phyloP scores from a whole-genome alignment of 35 echinoderm and acorn worm species.

The Apostichopus japonicus region DNA sequence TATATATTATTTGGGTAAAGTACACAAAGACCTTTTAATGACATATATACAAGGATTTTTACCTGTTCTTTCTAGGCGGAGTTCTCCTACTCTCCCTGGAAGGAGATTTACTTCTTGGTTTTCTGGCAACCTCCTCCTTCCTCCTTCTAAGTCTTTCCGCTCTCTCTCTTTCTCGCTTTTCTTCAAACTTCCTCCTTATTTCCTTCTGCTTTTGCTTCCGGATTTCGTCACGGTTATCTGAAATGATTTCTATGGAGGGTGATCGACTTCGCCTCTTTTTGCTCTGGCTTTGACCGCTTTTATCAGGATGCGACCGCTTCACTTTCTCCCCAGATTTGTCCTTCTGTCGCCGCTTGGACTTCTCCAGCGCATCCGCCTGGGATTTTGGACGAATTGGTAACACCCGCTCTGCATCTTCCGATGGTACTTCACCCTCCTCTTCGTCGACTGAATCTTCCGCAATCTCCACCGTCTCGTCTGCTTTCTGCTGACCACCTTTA shows the following conservation, averaged over 20 bases:
- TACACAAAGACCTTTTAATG: no score
- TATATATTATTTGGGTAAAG: no score
- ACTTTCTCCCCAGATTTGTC: conserved; percentile 5
- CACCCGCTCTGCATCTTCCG: conserved; percentile 6
- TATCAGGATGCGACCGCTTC: conserved; percentile 22
- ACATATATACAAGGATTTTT: not conserved
- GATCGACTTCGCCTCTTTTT: conserved; percentile 53
- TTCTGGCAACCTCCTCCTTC: conserved; percentile 27
- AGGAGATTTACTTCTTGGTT: conserved; percentile 43
- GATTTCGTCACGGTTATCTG: conserved; percentile 46
- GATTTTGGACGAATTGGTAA: conserved; percentile 17
- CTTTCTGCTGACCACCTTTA: conserved; percentile 46
- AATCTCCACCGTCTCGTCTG: conserved; percentile 54
- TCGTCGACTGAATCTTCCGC: conserved; percentile 50
- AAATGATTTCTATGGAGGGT: conserved; percentile 50
- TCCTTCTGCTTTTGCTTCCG: conserved; percentile 17
- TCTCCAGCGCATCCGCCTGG: conserved; percentile 16
- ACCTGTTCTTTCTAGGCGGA: conserved; percentile 22
- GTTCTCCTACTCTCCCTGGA: conserved; percentile 36
- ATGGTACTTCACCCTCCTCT: conserved; percentile 49
- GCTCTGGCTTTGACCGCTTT: not conserved
- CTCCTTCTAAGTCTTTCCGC: conserved; percentile 46
- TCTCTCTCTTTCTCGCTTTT: conserved; percentile 15
- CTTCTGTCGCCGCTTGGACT: conserved; percentile 24
- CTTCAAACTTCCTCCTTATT: conserved; percentile 19